Percentiles rank a stretch among this genome's conserved stretches.
phyloP scores from a whole-genome alignment of 2,888 invertebrate species.

The Drosophila emarginata region DNA sequence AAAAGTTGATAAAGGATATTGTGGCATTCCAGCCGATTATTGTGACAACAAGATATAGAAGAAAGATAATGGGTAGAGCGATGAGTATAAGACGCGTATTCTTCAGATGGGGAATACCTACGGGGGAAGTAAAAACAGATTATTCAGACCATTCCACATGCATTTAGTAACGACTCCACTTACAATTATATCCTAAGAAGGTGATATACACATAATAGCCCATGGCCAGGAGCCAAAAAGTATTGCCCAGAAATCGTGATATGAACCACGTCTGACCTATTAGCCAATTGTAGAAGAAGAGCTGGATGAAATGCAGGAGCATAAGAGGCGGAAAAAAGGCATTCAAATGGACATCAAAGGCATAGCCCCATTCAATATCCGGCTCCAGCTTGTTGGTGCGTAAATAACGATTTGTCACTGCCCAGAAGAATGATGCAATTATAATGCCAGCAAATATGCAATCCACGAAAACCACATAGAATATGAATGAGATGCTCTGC shows the following conservation, averaged over 20 bases:
- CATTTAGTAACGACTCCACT: conserved; percentile 80
- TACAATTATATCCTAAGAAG: conserved; percentile 97
- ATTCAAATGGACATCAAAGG: conserved; percentile 99
- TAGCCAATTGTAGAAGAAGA: conserved; percentile 93
- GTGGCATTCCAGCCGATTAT: conserved; percentile 93
- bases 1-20: conserved; percentile 91
- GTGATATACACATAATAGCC: conserved; percentile 98
- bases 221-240: conserved; percentile 95
- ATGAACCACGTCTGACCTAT: conserved; percentile 90
- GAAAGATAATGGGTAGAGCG: conserved; percentile 89
- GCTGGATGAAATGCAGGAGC: conserved; percentile 95
- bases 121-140: not conserved
- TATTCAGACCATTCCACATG: not conserved
- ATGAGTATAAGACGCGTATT: conserved; percentile 93
- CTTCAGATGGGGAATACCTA: conserved; percentile 93
- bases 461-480: conserved; percentile 97
- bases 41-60: conserved; percentile 91
- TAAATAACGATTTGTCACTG: conserved; percentile 83
- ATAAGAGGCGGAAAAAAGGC: conserved; percentile 98
- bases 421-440: conserved; percentile 95
- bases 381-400: conserved; percentile 79
- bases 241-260: conserved; percentile 93
- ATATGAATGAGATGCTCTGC: conserved; percentile 90
- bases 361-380: conserved; percentile 97
- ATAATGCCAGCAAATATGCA: conserved; percentile 94